A percentile compares a stretch with the other conserved stretches of the same genome.
These are phyloP conservation scores for Beris morrisii DNA, from an alignment of 2,888 invertebrate species.

Conservation along the genomic window DNA sequence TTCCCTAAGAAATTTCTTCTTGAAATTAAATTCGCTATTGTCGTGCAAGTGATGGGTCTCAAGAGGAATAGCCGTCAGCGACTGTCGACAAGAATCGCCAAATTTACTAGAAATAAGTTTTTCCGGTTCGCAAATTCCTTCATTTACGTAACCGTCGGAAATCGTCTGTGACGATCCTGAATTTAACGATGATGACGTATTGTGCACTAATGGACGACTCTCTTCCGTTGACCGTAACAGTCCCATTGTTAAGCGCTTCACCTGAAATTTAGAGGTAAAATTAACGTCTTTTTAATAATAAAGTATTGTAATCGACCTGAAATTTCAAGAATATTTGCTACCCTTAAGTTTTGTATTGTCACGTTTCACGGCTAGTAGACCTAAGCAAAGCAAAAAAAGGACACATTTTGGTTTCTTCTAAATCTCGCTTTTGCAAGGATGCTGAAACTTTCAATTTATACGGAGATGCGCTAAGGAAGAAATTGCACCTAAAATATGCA, in stretches of 20 bases:
- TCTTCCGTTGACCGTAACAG: slow-evolving; percentile 70
- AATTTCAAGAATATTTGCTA: no score
- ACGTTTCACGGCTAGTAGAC: no score
- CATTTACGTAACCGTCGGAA: slow-evolving; percentile 79
- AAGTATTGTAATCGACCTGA: neutral
- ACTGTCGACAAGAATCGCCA: slow-evolving; percentile 56
- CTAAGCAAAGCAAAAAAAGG: neutral
- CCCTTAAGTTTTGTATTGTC: no score
- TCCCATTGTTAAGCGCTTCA: slow-evolving; percentile 77
- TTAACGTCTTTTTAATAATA: neutral
- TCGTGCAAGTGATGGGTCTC: slow-evolving; percentile 51
- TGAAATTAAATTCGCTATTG: slow-evolving; percentile 51
- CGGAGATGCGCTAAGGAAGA: no score
- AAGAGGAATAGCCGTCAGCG: slow-evolving; percentile 53
- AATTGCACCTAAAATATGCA: no score
- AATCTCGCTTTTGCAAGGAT: no score
- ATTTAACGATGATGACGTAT: slow-evolving; percentile 63
- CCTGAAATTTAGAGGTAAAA: slow-evolving; percentile 47
- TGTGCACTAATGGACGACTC: slow-evolving; percentile 74
- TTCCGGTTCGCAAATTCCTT: slow-evolving; percentile 71
- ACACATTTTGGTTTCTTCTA: no score
- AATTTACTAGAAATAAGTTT: slow-evolving; percentile 56
- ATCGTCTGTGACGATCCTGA: slow-evolving; percentile 70
- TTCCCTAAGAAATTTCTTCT: slow-evolving; percentile 54
- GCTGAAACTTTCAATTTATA: no score